Evolutionary conservation across 2,797 vertebrate genomes (phyloP).

Genomic region (Streptopelia turtur): DNA sequence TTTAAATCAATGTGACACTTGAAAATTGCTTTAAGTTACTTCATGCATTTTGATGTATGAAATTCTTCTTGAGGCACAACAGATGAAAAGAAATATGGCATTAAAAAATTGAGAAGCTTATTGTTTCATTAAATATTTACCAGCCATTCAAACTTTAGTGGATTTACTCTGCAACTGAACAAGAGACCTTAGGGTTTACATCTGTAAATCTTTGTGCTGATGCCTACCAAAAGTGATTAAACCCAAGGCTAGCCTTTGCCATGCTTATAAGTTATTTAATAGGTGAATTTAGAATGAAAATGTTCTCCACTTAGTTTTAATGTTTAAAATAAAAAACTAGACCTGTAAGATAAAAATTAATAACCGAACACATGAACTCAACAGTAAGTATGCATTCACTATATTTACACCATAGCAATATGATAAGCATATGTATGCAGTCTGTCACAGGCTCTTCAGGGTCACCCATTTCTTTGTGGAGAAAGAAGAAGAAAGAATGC

Average conservation of each 20-base stretch:
- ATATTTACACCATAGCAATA: background rate
- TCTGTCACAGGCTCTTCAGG: background rate
- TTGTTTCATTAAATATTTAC: constrained; percentile 70
- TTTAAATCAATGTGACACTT: constrained; percentile 43
- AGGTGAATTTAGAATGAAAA: background rate
- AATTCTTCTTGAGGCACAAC: constrained; percentile 49
- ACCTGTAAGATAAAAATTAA: background rate
- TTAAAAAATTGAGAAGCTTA: constrained; percentile 27
- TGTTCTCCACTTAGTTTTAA: background rate
- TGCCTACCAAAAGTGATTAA: constrained; percentile 12
- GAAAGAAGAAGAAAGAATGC: background rate
- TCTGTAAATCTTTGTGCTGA: constrained; percentile 18
- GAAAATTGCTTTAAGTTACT: constrained; percentile 54
- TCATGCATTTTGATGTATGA: constrained; percentile 51
- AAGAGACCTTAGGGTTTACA: constrained; percentile 5
- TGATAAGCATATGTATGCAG: background rate
- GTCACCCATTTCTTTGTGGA: background rate
- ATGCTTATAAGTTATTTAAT: background rate
- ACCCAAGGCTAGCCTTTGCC: background rate
- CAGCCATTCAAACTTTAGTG: constrained; percentile 39
- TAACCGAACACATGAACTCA: background rate
- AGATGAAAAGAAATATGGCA: constrained; percentile 47
- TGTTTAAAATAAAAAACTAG: background rate
- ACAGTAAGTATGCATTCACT: background rate
- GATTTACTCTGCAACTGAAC: constrained; percentile 27